Evolutionary conservation across 2,888 invertebrate genomes (phyloP).

Genomic region (Sarcophaga subvicina): DNA sequence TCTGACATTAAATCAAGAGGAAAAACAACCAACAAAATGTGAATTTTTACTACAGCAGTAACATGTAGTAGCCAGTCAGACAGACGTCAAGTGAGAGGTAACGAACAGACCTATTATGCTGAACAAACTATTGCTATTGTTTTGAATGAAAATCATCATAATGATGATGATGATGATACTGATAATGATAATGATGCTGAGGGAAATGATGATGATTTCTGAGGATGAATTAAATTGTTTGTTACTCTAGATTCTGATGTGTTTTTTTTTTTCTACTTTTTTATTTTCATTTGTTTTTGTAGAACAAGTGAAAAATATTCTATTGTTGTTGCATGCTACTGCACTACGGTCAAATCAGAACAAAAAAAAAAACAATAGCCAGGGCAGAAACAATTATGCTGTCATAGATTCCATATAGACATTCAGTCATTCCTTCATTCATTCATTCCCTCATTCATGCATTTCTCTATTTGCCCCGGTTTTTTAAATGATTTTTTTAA

Average conservation of each 20-base stretch:
- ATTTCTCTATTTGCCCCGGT: slow-evolving; percentile 35
- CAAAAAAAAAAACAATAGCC: slow-evolving; percentile 52
- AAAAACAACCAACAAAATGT: not conserved
- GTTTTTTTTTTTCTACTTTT: not conserved
- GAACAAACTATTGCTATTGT: not conserved
- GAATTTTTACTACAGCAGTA: no score
- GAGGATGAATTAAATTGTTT: slow-evolving; percentile 66
- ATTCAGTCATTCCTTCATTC: no score
- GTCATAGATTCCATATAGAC: slow-evolving; percentile 39
- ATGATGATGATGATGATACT: slow-evolving; percentile 1
- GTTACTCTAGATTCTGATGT: slow-evolving; percentile 40
- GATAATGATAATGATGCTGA: slow-evolving; percentile 2
- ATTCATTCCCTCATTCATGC: no score
- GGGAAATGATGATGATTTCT: slow-evolving; percentile 12
- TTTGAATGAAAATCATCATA: slow-evolving; percentile 8
- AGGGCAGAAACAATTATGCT: slow-evolving; percentile 65
- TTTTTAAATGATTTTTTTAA: not conserved
- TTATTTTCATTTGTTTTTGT: slow-evolving; percentile 11
- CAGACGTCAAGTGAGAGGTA: not conserved
- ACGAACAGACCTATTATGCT: no score
- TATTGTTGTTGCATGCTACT: not conserved
- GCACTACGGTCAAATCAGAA: not conserved
- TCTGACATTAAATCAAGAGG: slow-evolving; percentile 63
- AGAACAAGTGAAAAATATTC: slow-evolving; percentile 13
- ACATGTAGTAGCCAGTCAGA: not conserved